Base-by-base conservation (phyloP, 2,797 vertebrate species). In the Synanceia verrucosa region DNA sequence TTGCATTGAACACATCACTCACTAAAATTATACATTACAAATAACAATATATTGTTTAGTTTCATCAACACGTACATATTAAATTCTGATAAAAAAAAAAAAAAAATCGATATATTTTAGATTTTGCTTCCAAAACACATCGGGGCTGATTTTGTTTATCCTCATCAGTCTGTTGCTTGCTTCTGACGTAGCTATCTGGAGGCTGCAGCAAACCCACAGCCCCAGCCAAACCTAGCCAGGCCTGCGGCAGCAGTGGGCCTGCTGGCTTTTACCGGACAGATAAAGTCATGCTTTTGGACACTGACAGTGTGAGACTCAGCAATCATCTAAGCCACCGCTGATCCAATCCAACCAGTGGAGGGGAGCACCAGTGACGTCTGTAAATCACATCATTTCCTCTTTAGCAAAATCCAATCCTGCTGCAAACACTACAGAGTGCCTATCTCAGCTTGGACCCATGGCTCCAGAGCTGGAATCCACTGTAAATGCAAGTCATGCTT, bases 251-350 rank as follows among this genome's bases (percentile, higher is more conserved):
- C 66, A 67, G 61, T 18, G 65, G 53, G 47, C 52, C 78, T 57
- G 57, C 67, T 81, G 74, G 70, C 73, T 79, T 77, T 82, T 52
- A 74, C 78, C 56, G 63, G 70, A 68, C 62, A 47, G 44, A 85
- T 82, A 78, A 88, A 69, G 78, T 86, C 76, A 74, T 74, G 68
- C 56, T 58, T 65, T 66, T 79, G 56, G 67, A 80, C 68, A 60
- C 57, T 48, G 68, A 79, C 65, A 62, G 57, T 43, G 68, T 56
- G 62, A 79, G 72, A 76, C 58, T 37, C 48, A 72, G 46, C 14
- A 16, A 84, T 65, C 39, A 65, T 80, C 67, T 60, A 79, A 70
- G 28, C 70, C 73, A 73, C 41, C 63, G 50, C 62, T 72, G 76
- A 85, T 70, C 60, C 76, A 73, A 73, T 26, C 34, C 51, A 55